Evolutionary conservation across 2,113 vertebrate species (phyloP).

Genomic region (Upupa epops): DNA sequence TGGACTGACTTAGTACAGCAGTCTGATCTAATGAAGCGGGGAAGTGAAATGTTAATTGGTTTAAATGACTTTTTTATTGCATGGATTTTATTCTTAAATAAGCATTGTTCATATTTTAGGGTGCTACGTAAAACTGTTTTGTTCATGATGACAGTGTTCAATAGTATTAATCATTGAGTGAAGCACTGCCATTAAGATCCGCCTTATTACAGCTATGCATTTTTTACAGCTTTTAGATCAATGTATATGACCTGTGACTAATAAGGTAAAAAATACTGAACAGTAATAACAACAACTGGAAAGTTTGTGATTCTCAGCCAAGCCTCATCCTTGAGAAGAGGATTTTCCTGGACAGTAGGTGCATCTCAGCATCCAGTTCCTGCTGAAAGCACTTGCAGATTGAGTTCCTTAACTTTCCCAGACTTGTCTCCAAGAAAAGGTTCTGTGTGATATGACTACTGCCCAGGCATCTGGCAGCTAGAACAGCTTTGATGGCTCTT

Average conservation of each 20-base stretch:
- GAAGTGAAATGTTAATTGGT: background rate
- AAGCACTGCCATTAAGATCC: background rate
- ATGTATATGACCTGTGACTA: background rate
- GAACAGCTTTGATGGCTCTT: background rate
- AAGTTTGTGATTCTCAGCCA: background rate
- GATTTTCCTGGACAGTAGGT: background rate
- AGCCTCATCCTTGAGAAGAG: background rate
- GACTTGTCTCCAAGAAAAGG: background rate
- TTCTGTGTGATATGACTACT: background rate
- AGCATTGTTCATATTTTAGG: background rate
- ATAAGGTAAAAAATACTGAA: background rate
- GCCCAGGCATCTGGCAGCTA: fast-evolving
- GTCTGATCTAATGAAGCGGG: background rate
- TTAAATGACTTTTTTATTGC: background rate
- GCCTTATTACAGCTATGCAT: background rate
- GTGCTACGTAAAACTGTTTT: background rate
- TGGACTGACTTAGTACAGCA: background rate
- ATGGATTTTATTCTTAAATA: background rate
- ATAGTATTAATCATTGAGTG: background rate
- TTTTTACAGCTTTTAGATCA: background rate
- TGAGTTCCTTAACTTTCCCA: background rate
- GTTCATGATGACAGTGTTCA: background rate
- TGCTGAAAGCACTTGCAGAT: background rate
- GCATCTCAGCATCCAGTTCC: background rate
- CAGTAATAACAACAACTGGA: background rate